Conservation (phyloP, 2,113 vertebrate species). For the Pangasianodon hypophthalmus region DNA sequence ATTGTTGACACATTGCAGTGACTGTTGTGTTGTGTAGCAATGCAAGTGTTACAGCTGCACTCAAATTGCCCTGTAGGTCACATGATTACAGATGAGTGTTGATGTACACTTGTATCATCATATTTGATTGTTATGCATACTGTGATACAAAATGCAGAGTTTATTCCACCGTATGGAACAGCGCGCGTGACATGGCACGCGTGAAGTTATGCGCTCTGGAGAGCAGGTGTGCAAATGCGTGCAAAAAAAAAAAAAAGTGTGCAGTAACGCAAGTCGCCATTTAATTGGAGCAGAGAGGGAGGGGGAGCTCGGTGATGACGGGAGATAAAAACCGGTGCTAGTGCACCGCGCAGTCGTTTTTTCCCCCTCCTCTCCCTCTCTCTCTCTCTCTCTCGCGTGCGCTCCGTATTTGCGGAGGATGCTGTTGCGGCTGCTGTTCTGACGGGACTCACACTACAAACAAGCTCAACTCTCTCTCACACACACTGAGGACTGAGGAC, state of each 20-base stretch:
- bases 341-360: neutral
- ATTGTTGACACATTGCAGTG: neutral
- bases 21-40: neutral
- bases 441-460: constrained; percentile 13
- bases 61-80: neutral
- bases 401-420: constrained; percentile 28
- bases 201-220: neutral
- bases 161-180: neutral
- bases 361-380: neutral
- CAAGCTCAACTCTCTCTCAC: neutral
- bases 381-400: neutral
- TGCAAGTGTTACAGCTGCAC: neutral
- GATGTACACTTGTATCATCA: neutral
- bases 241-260: neutral
- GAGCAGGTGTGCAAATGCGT: neutral
- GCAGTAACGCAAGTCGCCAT: neutral
- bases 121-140: neutral
- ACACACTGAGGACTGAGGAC: neutral
- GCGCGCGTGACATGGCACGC: neutral
- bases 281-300: constrained; percentile 9
- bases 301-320: constrained; percentile 6
- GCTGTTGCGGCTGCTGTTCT: constrained; percentile 19
- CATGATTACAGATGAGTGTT: neutral
- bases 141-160: too few species aligned
- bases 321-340: constrained; percentile 19